Conservation (phyloP, 2,888 invertebrate species). For the Drosophila neotestacea region DNA sequence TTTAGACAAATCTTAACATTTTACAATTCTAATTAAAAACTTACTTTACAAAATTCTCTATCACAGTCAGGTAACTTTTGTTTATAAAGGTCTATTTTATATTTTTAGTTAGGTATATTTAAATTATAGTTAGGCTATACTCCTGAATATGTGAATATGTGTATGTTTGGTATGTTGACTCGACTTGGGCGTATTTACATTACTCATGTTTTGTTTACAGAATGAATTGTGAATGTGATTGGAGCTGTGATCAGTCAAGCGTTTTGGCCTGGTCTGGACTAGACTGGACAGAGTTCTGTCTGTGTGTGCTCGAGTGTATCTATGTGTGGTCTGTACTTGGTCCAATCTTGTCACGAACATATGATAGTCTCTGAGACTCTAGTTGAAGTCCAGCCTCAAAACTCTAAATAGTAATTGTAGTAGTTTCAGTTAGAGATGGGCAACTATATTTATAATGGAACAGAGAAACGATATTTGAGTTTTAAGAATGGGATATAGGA, state of each 20-base stretch:
- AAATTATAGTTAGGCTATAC: neutral
- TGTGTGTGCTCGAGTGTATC: slow-evolving; percentile 12
- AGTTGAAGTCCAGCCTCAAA: slow-evolving; percentile 17
- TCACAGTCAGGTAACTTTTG: too few relatives aligned
- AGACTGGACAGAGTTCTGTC: neutral
- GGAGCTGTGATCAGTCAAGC: slow-evolving; percentile 28
- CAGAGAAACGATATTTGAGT: too few relatives aligned
- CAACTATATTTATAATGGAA: too few relatives aligned
- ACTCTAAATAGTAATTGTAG: neutral
- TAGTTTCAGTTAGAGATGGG: too few relatives aligned
- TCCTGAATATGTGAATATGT: neutral
- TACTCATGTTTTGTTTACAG: slow-evolving; percentile 19
- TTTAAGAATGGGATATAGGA: too few relatives aligned
- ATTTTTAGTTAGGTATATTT: neutral
- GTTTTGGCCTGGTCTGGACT: slow-evolving; percentile 5
- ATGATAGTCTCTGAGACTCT: neutral
- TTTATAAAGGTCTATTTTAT: too few relatives aligned
- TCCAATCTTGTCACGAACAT: slow-evolving; percentile 73
- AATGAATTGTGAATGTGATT: slow-evolving; percentile 25
- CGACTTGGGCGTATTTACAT: slow-evolving; percentile 1
- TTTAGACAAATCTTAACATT: too few relatives aligned
- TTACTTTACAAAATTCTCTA: too few relatives aligned
- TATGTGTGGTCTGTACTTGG: slow-evolving; percentile 54
- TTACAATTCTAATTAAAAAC: too few relatives aligned
- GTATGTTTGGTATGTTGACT: neutral